Base-by-base conservation (phyloP, 2,797 vertebrate genomes). In the Notolepis coatsorum region DNA sequence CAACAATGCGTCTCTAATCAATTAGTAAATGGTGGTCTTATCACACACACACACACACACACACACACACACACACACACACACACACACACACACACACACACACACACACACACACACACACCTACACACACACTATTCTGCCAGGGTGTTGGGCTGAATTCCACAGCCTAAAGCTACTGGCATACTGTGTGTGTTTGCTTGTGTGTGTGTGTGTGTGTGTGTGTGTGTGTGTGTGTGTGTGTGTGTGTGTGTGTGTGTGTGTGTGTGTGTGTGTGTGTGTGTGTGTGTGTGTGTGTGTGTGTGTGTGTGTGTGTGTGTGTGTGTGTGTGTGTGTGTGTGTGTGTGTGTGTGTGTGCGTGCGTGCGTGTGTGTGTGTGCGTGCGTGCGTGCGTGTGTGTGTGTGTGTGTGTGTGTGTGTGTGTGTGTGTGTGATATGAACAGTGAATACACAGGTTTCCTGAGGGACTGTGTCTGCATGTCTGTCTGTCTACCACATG, bases 111-210 rank as follows among this genome's bases (percentile, higher is more conserved):
- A 50, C 41, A 45, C 41, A 53, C 41, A 35, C 42, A 35, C 42
- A 45, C 42, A 38, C 28, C 53, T 71, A 71, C 71, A 66, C 73
- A 65, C 75, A 74, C 68, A 71, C 53, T 42, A 64, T 68, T 80
- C 56, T 90, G 87, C 84, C 84, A 86, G 82, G 62, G 56, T 75
- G 68, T 72, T 88, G 87, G 85, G 79, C 64, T 67, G 48, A 52
- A 73, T 88, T 84, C 89, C 86, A 85, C 51, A 80, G 84, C 86
- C 84, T 84, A 83, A 82, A 87, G 84, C 82, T 82, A 88, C 87
- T 89, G 84, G 85, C 81, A 89, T 56, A 65, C 67, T 67, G 74
- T 35, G 79, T 79, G 65, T 51, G 55, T 59, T 50, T 81, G 73
- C 67, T 48, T 35, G 49, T 21, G 30, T 27, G 37, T 28, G 38